Evolutionary conservation across 53 echinoderm and acorn worm species (phyloP).

Genomic region (Stichopus horrens): DNA sequence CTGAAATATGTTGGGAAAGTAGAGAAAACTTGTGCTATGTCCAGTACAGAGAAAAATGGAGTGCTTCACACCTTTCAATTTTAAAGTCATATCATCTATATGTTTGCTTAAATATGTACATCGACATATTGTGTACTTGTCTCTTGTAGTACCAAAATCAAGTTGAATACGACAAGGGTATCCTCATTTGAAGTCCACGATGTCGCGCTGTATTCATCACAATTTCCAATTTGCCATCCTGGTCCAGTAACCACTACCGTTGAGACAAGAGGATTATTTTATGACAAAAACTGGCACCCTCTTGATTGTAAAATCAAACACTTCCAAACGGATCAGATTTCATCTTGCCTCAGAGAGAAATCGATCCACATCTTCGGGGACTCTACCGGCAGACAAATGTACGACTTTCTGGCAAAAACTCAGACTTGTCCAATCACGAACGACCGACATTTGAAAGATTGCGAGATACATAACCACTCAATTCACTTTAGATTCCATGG

Average conservation of each 20-base stretch:
- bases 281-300: conserved; percentile 6
- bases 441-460: not conserved
- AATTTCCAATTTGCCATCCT: not conserved
- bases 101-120: too few relatives aligned
- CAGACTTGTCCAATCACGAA: not conserved
- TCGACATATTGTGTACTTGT: too few relatives aligned
- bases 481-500: conserved; percentile 38
- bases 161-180: too few relatives aligned
- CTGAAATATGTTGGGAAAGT: too few relatives aligned
- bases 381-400: conserved; percentile 48
- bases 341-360: conserved; percentile 33
- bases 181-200: too few relatives aligned
- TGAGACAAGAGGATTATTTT: not conserved
- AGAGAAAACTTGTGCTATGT: too few relatives aligned
- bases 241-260: not conserved
- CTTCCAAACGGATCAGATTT: not conserved
- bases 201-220: not conserved
- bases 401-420: conserved; percentile 24
- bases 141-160: too few relatives aligned
- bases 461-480: not conserved
- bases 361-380: conserved; percentile 48
- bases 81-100: too few relatives aligned
- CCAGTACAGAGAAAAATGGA: too few relatives aligned
- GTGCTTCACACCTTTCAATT: too few relatives aligned
- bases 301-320: not conserved